These are phyloP conservation scores for Kryphioiulus occultus DNA, from an alignment of 2,888 invertebrate genomes.

Conservation along the genomic window DNA sequence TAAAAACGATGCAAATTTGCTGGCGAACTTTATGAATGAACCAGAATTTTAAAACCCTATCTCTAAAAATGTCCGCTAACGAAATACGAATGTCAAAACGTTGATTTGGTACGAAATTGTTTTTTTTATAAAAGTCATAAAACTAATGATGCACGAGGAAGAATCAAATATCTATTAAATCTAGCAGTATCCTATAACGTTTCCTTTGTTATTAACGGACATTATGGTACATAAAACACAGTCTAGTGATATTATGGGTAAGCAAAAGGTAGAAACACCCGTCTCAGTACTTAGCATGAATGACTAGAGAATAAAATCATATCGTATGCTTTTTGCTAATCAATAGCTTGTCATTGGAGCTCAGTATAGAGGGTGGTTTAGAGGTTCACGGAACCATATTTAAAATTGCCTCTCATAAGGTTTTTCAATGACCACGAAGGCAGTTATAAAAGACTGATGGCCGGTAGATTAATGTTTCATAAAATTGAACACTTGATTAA, in stretches of 20 bases:
- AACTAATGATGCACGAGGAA: not conserved
- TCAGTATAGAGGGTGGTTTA: not conserved
- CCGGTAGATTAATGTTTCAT: not conserved
- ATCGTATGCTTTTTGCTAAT: not conserved
- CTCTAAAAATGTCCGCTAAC: too few species aligned
- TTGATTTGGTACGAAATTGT: too few species aligned
- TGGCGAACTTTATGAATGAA: too few species aligned
- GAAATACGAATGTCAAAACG: too few species aligned
- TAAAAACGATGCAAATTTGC: too few species aligned
- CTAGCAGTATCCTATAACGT: not conserved
- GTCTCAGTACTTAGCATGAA: not conserved
- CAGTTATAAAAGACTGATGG: not conserved
- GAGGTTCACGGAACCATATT: not conserved
- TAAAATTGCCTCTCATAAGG: not conserved
- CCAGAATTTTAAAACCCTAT: too few species aligned
- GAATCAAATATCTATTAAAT: not conserved
- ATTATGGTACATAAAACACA: not conserved
- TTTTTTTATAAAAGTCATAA: not conserved
- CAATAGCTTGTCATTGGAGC: not conserved
- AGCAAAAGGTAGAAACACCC: not conserved
- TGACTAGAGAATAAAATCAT: not conserved
- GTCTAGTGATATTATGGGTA: not conserved
- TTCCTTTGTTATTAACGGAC: slow-evolving; percentile 31
- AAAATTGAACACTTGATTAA: not conserved
- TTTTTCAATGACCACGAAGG: not conserved